Evolutionary conservation across 1,140 invertebrate species (phyloP), one percentile per base, ranked within the genome.

Genomic region (Sipha flava): DNA sequence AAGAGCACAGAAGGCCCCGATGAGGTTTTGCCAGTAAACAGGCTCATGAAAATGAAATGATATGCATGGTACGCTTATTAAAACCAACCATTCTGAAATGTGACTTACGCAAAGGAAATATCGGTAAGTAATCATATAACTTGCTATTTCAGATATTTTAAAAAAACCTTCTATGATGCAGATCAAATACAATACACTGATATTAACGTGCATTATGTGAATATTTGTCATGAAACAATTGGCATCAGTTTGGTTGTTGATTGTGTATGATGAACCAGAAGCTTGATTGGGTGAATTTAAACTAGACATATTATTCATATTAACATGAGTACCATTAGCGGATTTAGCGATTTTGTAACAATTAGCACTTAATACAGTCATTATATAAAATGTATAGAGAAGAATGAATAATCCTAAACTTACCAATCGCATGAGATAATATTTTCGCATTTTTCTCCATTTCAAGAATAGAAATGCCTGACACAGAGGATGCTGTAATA

Each of bases 381-480:
- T 86, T 21, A 94, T 91, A 85, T 93, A 94, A 1, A 92, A 84
- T 1, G 92, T 92, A 5, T 94, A 87, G 82, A 92, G 91, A 18
- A 94, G 84, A 79, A 94, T 91, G 83, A 93, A 94, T 47, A 93
- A 88, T 77, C 93, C 89, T 84, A 92, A 94, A 82, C 95, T 90
- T 57, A 94, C 87, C 79, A 94, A 86, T 79, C 93, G 87, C 2
- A 90, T 92, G 4, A 94, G 90, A 83, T 95, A 94, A 83, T 94
- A 94, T 85, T 93, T 93, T n/a, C 93, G 87, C 81, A 95, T 94
- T 84, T 94, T 94, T 81, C 93, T 90, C 94, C 94, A 95, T 84
- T 95, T 94, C 23, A 94, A 88, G 83, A 94, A 90, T 0, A 95
- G 85, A 85, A 95, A 95, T 0, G 93, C 92, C 3, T 92, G 92